A percentile compares a stretch with the other conserved stretches of the same genome.
Evolutionary conservation across 2,797 vertebrate species (phyloP).

Genomic region (Dendrocincla tyrannina): DNA sequence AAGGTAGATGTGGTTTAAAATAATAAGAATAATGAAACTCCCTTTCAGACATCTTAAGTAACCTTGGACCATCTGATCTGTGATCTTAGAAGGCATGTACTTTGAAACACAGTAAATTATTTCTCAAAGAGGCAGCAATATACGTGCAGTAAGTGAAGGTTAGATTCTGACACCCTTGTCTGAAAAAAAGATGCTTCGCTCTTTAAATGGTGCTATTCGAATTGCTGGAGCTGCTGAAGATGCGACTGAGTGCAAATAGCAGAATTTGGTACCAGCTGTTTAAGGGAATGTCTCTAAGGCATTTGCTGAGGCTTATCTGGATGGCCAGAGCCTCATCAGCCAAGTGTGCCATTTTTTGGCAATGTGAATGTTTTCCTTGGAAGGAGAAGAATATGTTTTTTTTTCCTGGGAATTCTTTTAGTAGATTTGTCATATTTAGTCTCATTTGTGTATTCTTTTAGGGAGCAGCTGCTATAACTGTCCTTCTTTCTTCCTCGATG

Average conservation of each 20-base stretch:
- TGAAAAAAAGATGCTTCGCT: neutral
- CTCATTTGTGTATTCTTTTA: neutral
- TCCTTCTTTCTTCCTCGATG: neutral
- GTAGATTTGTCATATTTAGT: neutral
- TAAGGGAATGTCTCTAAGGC: neutral
- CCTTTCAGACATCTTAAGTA: neutral
- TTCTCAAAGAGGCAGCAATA: neutral
- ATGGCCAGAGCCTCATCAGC: neutral
- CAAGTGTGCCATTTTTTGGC: neutral
- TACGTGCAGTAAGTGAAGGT: neutral
- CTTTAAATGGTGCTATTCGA: neutral
- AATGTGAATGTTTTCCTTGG: neutral
- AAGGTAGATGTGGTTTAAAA: neutral
- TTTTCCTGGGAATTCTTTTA: neutral
- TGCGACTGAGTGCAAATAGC: neutral
- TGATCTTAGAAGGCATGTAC: neutral
- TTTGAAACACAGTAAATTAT: constrained; percentile 28
- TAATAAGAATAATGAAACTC: neutral
- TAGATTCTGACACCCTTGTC: neutral
- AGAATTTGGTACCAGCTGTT: neutral
- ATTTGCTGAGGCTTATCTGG: neutral
- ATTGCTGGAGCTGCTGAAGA: neutral
- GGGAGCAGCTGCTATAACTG: neutral
- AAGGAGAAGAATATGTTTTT: neutral
- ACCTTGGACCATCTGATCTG: neutral